Base-by-base conservation (phyloP, 2,888 invertebrate species). In the Chymomyza amoena region DNA sequence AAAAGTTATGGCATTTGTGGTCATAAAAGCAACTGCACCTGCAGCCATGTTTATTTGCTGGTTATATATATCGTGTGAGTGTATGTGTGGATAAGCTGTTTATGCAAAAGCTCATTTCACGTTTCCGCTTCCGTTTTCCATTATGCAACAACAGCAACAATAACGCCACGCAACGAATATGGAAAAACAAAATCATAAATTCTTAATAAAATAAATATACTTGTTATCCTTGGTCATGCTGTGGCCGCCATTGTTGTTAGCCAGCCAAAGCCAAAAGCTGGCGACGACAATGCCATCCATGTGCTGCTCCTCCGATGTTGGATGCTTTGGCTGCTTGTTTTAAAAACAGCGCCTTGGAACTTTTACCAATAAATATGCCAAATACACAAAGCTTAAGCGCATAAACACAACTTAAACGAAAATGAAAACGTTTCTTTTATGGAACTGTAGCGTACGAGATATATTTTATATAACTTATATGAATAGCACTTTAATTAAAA, bases 111-210 rank as follows among this genome's bases (percentile, higher is more conserved):
- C 85, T 86, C 85, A 86, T 88, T 86, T 87, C 83, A 81, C 80
- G 88, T 88, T 84, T 88, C 86, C 88, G 86, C 75, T 88, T 88
- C 86, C 86, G 88, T 68, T 79, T 81, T 77, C 76, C 78, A 76
- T 81, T 79, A 76, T 85, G 79, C 75, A 73, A 65, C 57, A 32
- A 32, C 25, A 25, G 4, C 9, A 32, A 7, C 68, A 51, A 25
- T 56, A 28, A 51, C 57, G 32, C 20, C 9, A 57, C 25, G 61
- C 63, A 28, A 50, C 32, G 56, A 61, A 65, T 69, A 61, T 64
- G 66, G 69, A 83, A 88, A 89, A 88, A 89, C 88, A 89, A 88
- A 89, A 85, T 87, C 88, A 85, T 88, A 88, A 87, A 89, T 87
- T 85, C 63, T 69, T 79, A 83, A 83, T 89, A 84, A 87, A 84